These are phyloP conservation scores for Helarctos malayanus DNA, from an alignment of 2,797 vertebrate genomes.

Conservation along the genomic window DNA sequence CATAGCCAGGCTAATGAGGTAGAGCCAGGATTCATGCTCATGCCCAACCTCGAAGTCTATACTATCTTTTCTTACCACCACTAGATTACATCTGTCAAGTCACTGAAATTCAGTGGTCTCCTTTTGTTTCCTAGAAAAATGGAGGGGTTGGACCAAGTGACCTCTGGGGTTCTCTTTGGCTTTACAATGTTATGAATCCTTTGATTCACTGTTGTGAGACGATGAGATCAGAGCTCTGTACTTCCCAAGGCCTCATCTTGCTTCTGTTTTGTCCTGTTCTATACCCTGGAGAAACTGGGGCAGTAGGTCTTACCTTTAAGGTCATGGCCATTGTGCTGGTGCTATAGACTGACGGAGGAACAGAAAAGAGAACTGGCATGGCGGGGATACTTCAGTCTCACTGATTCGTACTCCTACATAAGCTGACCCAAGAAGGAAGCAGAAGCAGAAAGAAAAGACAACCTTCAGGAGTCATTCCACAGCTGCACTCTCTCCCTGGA, in stretches of 20 bases:
- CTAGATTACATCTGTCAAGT: not conserved
- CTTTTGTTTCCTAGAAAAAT: not conserved
- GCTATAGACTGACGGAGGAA: not conserved
- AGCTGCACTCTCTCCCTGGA: not conserved
- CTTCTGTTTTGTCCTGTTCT: not conserved
- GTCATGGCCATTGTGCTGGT: not conserved
- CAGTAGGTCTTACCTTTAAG: not conserved
- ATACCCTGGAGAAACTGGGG: not conserved
- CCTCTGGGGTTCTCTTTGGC: not conserved
- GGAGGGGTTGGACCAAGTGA: not conserved
- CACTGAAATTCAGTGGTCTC: not conserved
- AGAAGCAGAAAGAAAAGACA: not conserved
- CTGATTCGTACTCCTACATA: not conserved
- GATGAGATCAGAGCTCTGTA: not conserved
- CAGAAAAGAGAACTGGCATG: not conserved
- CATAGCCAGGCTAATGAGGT: not conserved
- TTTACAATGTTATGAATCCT: not conserved
- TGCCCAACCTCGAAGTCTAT: not conserved
- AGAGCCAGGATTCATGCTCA: not conserved
- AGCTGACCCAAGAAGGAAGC: not conserved
- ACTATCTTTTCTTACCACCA: not conserved
- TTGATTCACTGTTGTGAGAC: not conserved
- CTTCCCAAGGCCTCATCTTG: not conserved
- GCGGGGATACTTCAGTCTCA: not conserved
- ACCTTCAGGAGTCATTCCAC: not conserved